Base-by-base conservation (phyloP, 2,888 invertebrate genomes). In the Mythimna lalbum region DNA sequence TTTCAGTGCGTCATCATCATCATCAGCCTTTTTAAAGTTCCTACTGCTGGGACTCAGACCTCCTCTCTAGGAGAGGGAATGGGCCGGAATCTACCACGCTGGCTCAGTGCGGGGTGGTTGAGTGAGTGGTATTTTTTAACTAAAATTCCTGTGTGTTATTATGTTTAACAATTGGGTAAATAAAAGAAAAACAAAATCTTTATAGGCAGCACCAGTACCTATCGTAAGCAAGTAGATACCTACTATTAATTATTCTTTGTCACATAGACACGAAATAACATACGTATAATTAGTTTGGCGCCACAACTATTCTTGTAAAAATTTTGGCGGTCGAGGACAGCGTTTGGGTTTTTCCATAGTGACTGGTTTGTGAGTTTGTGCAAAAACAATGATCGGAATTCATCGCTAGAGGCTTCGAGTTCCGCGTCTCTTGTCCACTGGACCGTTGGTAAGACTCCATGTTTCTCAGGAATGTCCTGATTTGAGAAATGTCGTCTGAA, bases 381-480 rank as follows among this genome's bases (percentile, higher is more conserved):
- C 87, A 89, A 90, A 91, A 90, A 90, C 88, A 80, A 78, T 78
- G 81, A 71, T 81, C 78, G 87, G 91, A 90, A 93, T 92, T 90
- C 78, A 83, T 86, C 78, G 73, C 83, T 86, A 84, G 85, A 71
- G 83, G 82, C 78, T 80, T 77, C 63, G 43, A 87, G 90, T 90
- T 91, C 90, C 88, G 89, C 73, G 87, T 89, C 88, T 83, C 87
- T 39, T 27, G 56, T 47, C 56, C 49, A 65, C 50, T 39, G 49
- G 57, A 63, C 39, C 49, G 39, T 69, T 80, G 50, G 19, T 59
- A 62, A 6, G 66, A 55, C 27, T 66, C 50, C 36, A 57, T 27
- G 36, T 31, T 60, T 61, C 10, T 74, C 0, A 1, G 65, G 60
- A 83, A 61, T 61, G 50, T 80, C 53, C 60, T 36, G 67, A 61